phyloP scores from a whole-genome alignment of 2,888 invertebrate species.

The Lypha dubia region DNA sequence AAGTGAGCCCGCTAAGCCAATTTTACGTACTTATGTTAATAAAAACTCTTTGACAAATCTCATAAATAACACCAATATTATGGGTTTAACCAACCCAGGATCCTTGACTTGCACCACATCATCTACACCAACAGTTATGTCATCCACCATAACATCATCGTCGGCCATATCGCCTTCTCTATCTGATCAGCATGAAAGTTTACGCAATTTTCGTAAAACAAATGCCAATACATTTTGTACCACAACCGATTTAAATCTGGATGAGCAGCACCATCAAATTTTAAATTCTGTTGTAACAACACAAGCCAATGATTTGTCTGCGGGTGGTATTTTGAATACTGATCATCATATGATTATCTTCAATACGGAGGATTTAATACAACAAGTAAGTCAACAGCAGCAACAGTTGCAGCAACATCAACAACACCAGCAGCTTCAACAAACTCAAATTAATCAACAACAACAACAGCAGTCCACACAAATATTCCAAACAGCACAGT shows the following conservation, averaged over 20 bases:
- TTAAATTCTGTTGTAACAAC: slow-evolving; percentile 68
- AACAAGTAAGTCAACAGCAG: slow-evolving; percentile 69
- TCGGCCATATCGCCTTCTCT: slow-evolving; percentile 42
- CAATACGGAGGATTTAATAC: slow-evolving; percentile 71
- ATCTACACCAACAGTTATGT: slow-evolving; percentile 27
- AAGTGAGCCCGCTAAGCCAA: slow-evolving; percentile 43
- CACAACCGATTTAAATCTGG: slow-evolving; percentile 56
- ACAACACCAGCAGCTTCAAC: slow-evolving; percentile 44
- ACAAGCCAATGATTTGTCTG: slow-evolving; percentile 59
- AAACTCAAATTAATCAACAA: slow-evolving; percentile 19
- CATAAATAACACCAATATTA: slow-evolving; percentile 45
- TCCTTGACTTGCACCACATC: slow-evolving; percentile 30
- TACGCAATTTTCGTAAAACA: slow-evolving; percentile 54
- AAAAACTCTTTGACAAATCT: slow-evolving; percentile 52
- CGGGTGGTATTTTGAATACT: slow-evolving; percentile 55
- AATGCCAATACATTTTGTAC: slow-evolving; percentile 57
- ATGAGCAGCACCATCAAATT: slow-evolving; percentile 52
- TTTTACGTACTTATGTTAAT: slow-evolving; percentile 60
- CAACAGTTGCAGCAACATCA: slow-evolving; percentile 68
- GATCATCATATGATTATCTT: slow-evolving; percentile 73
- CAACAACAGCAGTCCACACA: slow-evolving; percentile 32
- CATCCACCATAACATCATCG: slow-evolving; percentile 41
- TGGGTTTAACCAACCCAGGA: slow-evolving; percentile 35
- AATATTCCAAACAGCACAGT: slow-evolving; percentile 46
- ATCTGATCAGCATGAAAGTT: slow-evolving; percentile 49